phyloP scores from a whole-genome alignment of 1,140 invertebrate species.

The Orchesella cincta region DNA sequence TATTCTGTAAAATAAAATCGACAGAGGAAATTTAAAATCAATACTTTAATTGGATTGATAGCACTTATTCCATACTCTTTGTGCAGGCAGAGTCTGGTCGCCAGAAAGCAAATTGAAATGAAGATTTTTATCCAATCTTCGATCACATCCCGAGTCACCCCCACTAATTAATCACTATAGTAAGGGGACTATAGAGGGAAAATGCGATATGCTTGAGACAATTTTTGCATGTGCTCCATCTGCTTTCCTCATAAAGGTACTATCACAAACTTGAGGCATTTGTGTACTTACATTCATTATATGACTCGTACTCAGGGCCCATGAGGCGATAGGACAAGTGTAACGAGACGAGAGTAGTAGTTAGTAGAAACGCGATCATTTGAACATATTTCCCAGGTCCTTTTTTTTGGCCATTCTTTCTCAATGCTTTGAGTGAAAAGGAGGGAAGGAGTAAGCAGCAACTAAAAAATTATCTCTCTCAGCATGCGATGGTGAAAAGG shows the following conservation, averaged over 20 bases:
- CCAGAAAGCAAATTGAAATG: background rate
- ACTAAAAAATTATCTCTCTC: no score
- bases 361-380: background rate
- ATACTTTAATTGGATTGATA: background rate
- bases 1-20: slow-evolving; percentile 46
- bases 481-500: no score
- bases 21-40: background rate
- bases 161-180: background rate
- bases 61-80: background rate
- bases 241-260: no score
- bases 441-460: background rate
- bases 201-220: background rate
- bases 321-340: no score
- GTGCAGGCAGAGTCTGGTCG: background rate
- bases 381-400: background rate
- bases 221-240: no score
- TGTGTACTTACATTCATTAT: no score
- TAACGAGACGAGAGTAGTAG: no score
- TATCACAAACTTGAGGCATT: no score
- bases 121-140: background rate
- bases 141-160: background rate
- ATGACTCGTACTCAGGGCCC: no score
- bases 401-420: background rate
- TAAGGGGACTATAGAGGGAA: background rate
- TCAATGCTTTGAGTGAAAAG: background rate